A percentile compares a stretch with the other conserved stretches of the same genome.
Evolutionary conservation across 1,140 invertebrate species (phyloP).

Genomic region (Heliconius eleuchia): DNA sequence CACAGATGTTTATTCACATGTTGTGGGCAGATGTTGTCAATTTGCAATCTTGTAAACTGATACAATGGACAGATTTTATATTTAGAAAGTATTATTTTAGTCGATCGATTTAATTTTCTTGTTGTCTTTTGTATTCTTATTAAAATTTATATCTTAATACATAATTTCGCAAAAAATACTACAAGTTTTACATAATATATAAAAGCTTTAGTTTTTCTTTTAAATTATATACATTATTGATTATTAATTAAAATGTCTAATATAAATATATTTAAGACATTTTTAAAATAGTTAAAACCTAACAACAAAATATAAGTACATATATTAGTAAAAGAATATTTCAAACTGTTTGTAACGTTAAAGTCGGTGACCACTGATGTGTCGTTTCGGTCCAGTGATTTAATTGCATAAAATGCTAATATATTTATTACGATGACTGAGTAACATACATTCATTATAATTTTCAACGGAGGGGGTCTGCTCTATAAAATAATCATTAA

Average conservation of each 20-base stretch:
- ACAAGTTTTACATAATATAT: too few species aligned
- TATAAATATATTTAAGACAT: too few species aligned
- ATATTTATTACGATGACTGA: constrained; percentile 50
- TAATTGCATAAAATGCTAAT: constrained; percentile 58
- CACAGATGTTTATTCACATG: constrained; percentile 61
- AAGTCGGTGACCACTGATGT: constrained; percentile 52
- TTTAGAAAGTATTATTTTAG: too few species aligned
- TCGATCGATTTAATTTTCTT: too few species aligned
- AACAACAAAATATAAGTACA: background rate
- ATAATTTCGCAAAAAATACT: too few species aligned
- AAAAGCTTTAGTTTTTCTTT: too few species aligned
- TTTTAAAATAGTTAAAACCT: too few species aligned
- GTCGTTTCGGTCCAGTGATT: constrained; percentile 48
- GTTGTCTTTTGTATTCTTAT: background rate
- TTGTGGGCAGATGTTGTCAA: constrained; percentile 55
- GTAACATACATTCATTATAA: constrained; percentile 43
- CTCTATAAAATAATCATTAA: constrained; percentile 45
- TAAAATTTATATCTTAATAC: background rate
- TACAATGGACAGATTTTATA: constrained; percentile 21
- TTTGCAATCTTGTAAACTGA: constrained; percentile 48
- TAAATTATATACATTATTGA: too few species aligned
- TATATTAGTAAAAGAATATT: background rate
- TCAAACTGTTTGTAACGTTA: constrained; percentile 39
- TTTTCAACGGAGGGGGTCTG: constrained; percentile 44
- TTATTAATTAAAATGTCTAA: too few species aligned